A percentile compares a stretch with the other conserved stretches of the same genome.
phyloP scores from a whole-genome alignment of 2,797 vertebrate species.

The Tokudaia muenninki region DNA sequence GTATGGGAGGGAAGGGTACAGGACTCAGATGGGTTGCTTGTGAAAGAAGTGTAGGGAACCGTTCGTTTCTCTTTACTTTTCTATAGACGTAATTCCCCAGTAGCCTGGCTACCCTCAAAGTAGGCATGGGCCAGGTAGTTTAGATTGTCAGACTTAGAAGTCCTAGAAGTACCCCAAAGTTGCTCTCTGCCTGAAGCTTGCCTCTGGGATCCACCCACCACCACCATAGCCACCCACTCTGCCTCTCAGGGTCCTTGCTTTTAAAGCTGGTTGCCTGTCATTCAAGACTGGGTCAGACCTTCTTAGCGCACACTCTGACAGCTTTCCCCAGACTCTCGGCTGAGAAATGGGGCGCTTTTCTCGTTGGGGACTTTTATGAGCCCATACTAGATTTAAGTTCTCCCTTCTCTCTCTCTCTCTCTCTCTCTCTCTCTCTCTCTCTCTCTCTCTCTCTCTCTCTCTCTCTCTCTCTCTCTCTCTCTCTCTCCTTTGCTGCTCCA shows the following conservation, averaged over 20 bases:
- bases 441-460: constrained; percentile 40
- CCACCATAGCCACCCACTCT: background rate
- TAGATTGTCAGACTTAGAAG: constrained; percentile 47
- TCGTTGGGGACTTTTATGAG: constrained; percentile 84
- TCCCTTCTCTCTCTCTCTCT: constrained; percentile 30
- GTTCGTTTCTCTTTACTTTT: constrained; percentile 69
- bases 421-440: constrained; percentile 44
- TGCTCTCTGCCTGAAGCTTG: constrained; percentile 51
- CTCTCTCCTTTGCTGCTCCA: constrained; percentile 66
- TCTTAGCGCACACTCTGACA: background rate
- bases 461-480: background rate
- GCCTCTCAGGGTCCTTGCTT: background rate
- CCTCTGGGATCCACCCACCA: constrained; percentile 63
- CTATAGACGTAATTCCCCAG: constrained; percentile 59
- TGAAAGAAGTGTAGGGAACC: background rate
- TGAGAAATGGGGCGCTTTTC: constrained; percentile 78
- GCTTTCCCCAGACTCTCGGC: background rate
- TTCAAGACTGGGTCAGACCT: constrained; percentile 1
- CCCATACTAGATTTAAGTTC: constrained; percentile 80
- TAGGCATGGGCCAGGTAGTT: background rate
- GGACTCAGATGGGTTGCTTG: constrained; percentile 19
- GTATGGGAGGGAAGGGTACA: background rate
- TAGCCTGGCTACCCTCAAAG: constrained; percentile 65
- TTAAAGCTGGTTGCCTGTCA: constrained; percentile 25
- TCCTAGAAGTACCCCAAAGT: constrained; percentile 75